Base-by-base conservation (phyloP, 2,888 invertebrate species). In the Drosophila antonietae region DNA sequence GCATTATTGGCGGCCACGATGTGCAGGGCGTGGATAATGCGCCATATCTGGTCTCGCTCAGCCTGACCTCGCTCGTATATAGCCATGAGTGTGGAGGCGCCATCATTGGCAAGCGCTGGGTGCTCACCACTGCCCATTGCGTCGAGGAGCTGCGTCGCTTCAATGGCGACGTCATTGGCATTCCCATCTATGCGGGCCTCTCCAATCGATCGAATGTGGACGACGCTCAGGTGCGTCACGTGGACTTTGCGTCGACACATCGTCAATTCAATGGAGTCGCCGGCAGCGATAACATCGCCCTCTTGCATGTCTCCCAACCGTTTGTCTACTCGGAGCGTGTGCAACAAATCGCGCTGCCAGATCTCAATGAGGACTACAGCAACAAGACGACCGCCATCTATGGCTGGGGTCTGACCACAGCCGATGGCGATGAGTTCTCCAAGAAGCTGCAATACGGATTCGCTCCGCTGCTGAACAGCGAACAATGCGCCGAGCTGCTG, bases 251-350 rank as follows among this genome's bases (percentile, higher is more conserved):
- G 44, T 81, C 92, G 44, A 79, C 90, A 3, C 93, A 94, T 74
- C 89, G 90, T 1, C 55, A 68, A 8, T 93, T 90, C 78, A 71
- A 41, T 60, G 93, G 93, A 14, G 84, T 87, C 0, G 91, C 93
- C 28, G 93, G 92, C 35, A 93, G 93, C 64, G 93, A 94, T 73
- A 95, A 95, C 76, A 94, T 95, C 59, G 95, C 94, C 7, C 77
- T 95, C 23, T 70, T 95, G 31, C 91, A 91, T 41, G 83, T 92
- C 2, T 78, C 84, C 3, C 64, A 83, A 35, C 79, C 91, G 0
- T 91, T 93, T 53, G 79, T 84, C 20, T 91, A 92, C 49, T 89
- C 85, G 47, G 78, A 85, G 5, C 72, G 80, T 10, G 92, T 93
- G 10, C 87, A 91, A 66, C 90, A 92, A 41, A 90, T 93, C 9